These are phyloP conservation scores for Etheostoma nigrum DNA, from an alignment of 2,797 vertebrate genomes.

Conservation along the genomic window DNA sequence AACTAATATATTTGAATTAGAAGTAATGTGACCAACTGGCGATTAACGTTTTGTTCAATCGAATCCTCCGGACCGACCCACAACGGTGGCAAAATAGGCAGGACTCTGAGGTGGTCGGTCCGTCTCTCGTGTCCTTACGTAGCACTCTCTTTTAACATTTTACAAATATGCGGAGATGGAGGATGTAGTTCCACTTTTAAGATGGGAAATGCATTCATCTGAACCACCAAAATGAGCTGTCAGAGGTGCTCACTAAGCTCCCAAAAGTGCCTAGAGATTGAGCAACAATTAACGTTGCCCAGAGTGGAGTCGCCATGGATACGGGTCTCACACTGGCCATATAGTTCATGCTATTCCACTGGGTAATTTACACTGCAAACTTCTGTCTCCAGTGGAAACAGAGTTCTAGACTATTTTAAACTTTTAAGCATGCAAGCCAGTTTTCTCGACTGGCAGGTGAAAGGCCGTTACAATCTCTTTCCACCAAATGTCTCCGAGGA, in stretches of 20 bases:
- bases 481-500: background rate
- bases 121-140: background rate
- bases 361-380: conserved; percentile 30
- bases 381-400: background rate
- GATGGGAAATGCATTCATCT: background rate
- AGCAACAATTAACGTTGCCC: conserved; percentile 6
- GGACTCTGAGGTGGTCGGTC: too few species aligned
- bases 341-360: background rate
- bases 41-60: too few species aligned
- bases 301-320: conserved; percentile 35
- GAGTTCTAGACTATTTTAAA: background rate
- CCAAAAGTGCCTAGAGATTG: conserved; percentile 6
- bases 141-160: background rate
- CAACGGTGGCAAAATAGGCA: too few species aligned
- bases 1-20: too few species aligned
- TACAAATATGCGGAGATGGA: background rate
- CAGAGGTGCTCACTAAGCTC: conserved; percentile 18
- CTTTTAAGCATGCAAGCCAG: background rate
- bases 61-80: too few species aligned
- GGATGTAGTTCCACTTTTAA: background rate
- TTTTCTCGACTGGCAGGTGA: conserved; percentile 2
- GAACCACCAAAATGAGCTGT: conserved; percentile 31
- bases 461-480: background rate
- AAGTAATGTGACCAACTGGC: too few species aligned
- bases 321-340: conserved; percentile 6